A percentile compares a stretch with the other conserved stretches of the same genome.
phyloP scores from a whole-genome alignment of 92 coral and sea anemone genomes.

The Porites lobata region DNA sequence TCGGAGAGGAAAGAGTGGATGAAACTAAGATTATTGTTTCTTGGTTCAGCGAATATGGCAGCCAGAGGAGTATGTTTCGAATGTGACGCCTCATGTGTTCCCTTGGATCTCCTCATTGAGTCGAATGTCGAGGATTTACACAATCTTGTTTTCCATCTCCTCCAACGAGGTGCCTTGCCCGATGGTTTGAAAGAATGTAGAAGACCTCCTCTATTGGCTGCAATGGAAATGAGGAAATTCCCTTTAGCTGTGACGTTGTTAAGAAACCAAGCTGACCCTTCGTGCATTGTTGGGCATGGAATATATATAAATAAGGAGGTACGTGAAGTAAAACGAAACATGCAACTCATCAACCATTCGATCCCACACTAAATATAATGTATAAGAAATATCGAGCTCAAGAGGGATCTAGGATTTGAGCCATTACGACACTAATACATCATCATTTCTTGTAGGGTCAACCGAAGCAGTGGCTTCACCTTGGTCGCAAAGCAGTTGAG shows the following conservation, averaged over 20 bases:
- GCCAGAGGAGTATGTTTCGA: constrained; percentile 79
- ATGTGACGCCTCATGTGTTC: constrained; percentile 77
- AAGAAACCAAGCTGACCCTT: constrained; percentile 68
- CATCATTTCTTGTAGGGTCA: constrained; percentile 28
- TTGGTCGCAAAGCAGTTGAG: constrained; percentile 62
- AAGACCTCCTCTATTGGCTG: constrained; percentile 59
- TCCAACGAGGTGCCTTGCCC: constrained; percentile 51
- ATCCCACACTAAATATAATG: no score
- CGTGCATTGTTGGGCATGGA: constrained; percentile 49
- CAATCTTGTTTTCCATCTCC: constrained; percentile 52
- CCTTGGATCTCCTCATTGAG: constrained; percentile 68
- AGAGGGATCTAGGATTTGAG: neutral
- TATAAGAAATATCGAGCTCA: no score
- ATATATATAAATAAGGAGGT: constrained; percentile 46
- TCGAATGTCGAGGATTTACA: constrained; percentile 49
- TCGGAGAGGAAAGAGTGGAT: constrained; percentile 72
- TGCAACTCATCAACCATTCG: no score
- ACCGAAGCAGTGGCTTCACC: constrained; percentile 54
- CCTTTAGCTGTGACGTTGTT: constrained; percentile 67
- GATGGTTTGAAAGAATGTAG: constrained; percentile 57
- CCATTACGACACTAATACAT: neutral
- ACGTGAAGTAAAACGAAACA: neutral
- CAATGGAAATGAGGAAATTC: constrained; percentile 61
- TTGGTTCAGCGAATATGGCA: constrained; percentile 71
- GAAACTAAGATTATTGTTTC: constrained; percentile 67